Base-by-base conservation (phyloP, 2,113 vertebrate genomes). In the Rhinolophus sinicus region DNA sequence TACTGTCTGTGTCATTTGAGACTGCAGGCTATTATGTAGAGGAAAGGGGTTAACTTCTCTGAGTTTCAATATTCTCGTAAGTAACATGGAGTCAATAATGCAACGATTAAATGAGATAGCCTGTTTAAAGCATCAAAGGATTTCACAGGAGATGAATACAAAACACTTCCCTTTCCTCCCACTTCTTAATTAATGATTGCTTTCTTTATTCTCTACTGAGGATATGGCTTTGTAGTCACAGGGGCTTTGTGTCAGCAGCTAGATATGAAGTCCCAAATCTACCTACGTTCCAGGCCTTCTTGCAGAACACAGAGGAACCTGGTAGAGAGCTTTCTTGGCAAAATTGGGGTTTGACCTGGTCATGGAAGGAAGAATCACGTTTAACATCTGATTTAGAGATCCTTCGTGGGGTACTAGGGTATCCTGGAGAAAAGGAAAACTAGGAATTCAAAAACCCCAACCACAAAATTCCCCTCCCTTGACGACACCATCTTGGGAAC, bases 111-210 rank as follows among this genome's bases (percentile, higher is more conserved):
- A 47, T 58, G 90, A 97, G 62, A 90, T 62, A 47, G 60, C 1
- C 1, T 18, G 12, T 60, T 76, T 54, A 77, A 78, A 95, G 38
- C 26, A 6, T 85, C 85, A 33, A 50, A 83, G 77, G 87, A 56
- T 58, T 77, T 90, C 78, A 33, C 21, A 30, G 30, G 72, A 33
- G 40, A 83, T 94, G 76, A 82, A 93, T 88, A 95, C 72, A 81
- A 38, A 78, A 90, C 88, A 83, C 16, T 22, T 82, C 35, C 62
- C 8, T 95, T 89, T 22, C 19, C 56, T 87, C 21, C 14, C 28
- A 56, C 44, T 94, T 80, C 85, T 78, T 30, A 93, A 35, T 92
- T 88, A 90, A 89, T 82, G 47, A 52, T 15, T 65, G 54, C 18
- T 5, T 50, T 94, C 91, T 95, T 76, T 88, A 40, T 90, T 90